phyloP scores from a whole-genome alignment of 2,888 invertebrate species.

The Eilema sororculum region DNA sequence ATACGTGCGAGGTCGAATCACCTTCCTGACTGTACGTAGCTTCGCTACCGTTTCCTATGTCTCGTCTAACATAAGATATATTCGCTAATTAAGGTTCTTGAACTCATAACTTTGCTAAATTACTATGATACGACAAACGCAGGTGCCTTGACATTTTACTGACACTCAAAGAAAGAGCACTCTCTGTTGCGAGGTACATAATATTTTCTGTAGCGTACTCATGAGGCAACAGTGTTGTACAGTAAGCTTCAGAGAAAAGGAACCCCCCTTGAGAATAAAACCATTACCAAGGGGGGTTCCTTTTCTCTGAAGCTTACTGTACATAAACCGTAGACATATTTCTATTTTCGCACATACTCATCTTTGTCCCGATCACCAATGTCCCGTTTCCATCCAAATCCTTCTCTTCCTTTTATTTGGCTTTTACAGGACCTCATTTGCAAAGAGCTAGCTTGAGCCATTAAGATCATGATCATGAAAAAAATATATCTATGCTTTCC shows the following conservation, averaged over 20 bases:
- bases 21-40: slow-evolving; percentile 65
- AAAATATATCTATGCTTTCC: no score
- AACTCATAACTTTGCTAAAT: slow-evolving; percentile 13
- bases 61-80: slow-evolving; percentile 37
- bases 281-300: no score
- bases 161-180: neutral
- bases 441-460: no score
- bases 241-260: no score
- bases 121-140: slow-evolving; percentile 14
- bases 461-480: no score
- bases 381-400: no score
- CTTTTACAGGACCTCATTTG: no score
- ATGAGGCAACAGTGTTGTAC: neutral
- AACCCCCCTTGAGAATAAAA: no score
- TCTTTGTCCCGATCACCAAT: no score
- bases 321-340: neutral
- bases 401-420: no score
- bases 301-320: no score
- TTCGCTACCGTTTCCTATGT: slow-evolving; percentile 52
- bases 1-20: slow-evolving; percentile 62
- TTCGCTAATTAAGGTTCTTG: slow-evolving; percentile 25
- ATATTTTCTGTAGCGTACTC: neutral
- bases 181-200: neutral
- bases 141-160: slow-evolving; percentile 26
- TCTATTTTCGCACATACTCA: neutral